Evolutionary conservation across 2,113 vertebrate species (phyloP), one percentile per base, ranked within the genome.

Genomic region (Physeter macrocephalus): DNA sequence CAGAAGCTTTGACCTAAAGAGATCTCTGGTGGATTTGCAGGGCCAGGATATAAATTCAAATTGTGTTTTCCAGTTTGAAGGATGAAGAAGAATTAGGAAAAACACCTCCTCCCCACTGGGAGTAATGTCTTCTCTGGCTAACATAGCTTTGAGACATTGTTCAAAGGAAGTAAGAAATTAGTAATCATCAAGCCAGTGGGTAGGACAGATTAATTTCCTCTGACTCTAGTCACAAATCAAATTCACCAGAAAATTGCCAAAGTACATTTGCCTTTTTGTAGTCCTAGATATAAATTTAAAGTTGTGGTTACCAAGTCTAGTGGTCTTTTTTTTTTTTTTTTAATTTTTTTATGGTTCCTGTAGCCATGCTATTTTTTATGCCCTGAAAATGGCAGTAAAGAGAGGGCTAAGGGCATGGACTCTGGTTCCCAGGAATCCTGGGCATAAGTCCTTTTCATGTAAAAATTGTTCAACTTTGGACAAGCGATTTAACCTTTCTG

Each of bases 141-240:
- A 36, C 8, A 80, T 36, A 39, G 46, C n/a, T 88, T 61, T 83
- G 67, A 90, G 75, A 54, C 34, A 71, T 31, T 91, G 39, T 87
- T 94, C 75, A 84, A 78, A 84, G 75, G 61, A 93, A 83, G 71
- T 59, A 36, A 93, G 41, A 85, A 89, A 72, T 77, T 39, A 89
- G 25, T 20, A 57, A 83, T 23, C 77, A 83, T 7, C 31, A 52
- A 69, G 21, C 41, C 41, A 71, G 27, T 1, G 1, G 64, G 39
- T 59, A 72, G 27, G 20, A 62, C 21, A 2, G 34, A 41, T 87
- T 74, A 31, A 78, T 92, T 43, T 90, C 25, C 59, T 87, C 46
- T 92, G 41, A 59, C n/a, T 94, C 39, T 67, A 39, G 34, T 90
- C 59, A 85, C 25, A 77, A 52, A 82, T n/a, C 25, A 59, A 90